Conservation (phyloP, 1,140 invertebrate species). For the Aplysia californica region DNA sequence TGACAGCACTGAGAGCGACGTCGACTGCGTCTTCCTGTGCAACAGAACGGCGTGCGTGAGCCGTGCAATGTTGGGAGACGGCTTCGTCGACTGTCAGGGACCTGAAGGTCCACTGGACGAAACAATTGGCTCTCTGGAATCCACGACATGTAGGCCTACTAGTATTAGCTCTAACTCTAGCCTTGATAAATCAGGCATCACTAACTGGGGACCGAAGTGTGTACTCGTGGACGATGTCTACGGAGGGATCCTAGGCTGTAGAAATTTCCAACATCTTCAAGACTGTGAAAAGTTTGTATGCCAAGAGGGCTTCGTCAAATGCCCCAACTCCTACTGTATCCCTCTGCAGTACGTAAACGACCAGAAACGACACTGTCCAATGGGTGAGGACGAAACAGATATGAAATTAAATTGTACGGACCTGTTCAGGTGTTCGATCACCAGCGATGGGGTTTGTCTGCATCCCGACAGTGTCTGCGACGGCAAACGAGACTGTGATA, state of each 20-base stretch:
- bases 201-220: conserved; percentile 20
- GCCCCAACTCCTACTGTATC: conserved; percentile 9
- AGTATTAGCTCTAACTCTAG: no score
- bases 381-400: conserved; percentile 1
- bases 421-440: neutral
- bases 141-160: no score
- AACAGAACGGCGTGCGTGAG: no score
- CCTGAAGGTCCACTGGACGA: no score
- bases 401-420: no score
- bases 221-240: neutral
- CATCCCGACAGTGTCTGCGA: conserved; percentile 7
- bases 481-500: neutral
- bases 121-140: no score
- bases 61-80: no score
- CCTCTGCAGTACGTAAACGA: neutral
- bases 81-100: no score
- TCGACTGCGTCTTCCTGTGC: no score
- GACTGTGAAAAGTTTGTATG: neutral
- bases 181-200: no score
- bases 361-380: neutral
- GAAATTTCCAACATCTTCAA: neutral
- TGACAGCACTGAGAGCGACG: no score
- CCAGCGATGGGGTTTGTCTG: neutral
- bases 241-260: neutral
- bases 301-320: conserved; percentile 1